Evolutionary conservation across 2,797 vertebrate genomes (phyloP).

Genomic region (Onychomys arenicola): DNA sequence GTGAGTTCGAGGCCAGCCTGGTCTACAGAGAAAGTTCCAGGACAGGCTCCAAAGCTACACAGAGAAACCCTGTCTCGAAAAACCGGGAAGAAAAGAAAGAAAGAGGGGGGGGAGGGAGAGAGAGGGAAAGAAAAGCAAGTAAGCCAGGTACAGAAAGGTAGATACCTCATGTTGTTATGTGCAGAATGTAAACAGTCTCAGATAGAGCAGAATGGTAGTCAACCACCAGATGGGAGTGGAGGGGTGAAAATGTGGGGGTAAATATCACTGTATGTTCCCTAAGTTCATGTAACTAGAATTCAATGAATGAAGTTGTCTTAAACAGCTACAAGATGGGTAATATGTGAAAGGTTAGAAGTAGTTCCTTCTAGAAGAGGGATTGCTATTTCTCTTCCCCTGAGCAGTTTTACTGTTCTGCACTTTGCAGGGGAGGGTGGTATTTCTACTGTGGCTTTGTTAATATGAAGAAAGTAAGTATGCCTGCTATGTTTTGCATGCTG

Average conservation of each 20-base stretch:
- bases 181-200: neutral
- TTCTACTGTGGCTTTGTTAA: constrained; percentile 29
- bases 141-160: neutral
- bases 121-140: neutral
- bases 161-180: neutral
- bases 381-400: neutral
- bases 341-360: constrained; percentile 3
- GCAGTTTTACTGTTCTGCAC: neutral
- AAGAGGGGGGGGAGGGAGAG: too few species aligned
- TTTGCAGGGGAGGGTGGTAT: neutral
- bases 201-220: neutral
- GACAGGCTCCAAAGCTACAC: too few species aligned
- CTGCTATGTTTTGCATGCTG: neutral
- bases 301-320: neutral
- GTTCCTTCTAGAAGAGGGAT: neutral
- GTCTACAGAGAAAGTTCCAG: too few species aligned
- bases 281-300: neutral
- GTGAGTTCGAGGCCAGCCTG: too few species aligned
- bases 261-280: neutral
- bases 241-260: too few species aligned
- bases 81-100: too few species aligned
- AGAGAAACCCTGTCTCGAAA: too few species aligned
- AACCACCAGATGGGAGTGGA: neutral
- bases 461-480: neutral
- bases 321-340: neutral